Evolutionary conservation across 1,140 invertebrate species (phyloP).

Genomic region (Drosophila littoralis): DNA sequence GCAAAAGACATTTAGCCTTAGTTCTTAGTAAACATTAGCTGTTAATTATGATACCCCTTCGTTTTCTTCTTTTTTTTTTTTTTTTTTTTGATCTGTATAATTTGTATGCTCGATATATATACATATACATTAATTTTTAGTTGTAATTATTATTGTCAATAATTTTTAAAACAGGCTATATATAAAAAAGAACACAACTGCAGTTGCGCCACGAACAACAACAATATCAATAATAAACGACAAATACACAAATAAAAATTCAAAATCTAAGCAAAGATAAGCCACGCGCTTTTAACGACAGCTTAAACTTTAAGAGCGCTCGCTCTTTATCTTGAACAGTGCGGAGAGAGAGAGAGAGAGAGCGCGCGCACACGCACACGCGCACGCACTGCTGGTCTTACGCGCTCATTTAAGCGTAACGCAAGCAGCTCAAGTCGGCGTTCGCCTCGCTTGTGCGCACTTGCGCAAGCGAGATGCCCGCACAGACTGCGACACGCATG

Average conservation of each 20-base stretch:
- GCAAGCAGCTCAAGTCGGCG: slow-evolving; percentile 53
- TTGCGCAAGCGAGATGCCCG: slow-evolving; percentile 35
- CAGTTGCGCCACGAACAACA: slow-evolving; percentile 8
- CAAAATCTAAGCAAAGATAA: slow-evolving; percentile 5
- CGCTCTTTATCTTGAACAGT: neutral
- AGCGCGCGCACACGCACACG: slow-evolving; percentile 5
- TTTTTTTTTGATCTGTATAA: slow-evolving; percentile 8
- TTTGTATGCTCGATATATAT: neutral
- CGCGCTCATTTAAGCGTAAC: slow-evolving; percentile 81
- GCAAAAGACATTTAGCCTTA: slow-evolving; percentile 34
- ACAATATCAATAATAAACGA: slow-evolving; percentile 12
- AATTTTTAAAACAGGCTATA: neutral
- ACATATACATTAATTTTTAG: slow-evolving; percentile 10
- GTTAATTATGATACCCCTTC: no score
- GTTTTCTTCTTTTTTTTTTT: neutral
- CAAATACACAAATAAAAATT: slow-evolving; percentile 6
- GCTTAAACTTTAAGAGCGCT: neutral
- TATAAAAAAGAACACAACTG: neutral
- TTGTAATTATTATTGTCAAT: slow-evolving; percentile 20
- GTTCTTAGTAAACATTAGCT: slow-evolving; percentile 9
- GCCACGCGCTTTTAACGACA: slow-evolving; percentile 22
- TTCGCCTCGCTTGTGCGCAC: slow-evolving; percentile 1
- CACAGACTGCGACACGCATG: slow-evolving; percentile 29
- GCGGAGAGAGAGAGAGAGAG: slow-evolving; percentile 7
- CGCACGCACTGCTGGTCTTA: slow-evolving; percentile 65